Evolutionary conservation across 2,888 invertebrate genomes (phyloP).

Genomic region (Dione juno): DNA sequence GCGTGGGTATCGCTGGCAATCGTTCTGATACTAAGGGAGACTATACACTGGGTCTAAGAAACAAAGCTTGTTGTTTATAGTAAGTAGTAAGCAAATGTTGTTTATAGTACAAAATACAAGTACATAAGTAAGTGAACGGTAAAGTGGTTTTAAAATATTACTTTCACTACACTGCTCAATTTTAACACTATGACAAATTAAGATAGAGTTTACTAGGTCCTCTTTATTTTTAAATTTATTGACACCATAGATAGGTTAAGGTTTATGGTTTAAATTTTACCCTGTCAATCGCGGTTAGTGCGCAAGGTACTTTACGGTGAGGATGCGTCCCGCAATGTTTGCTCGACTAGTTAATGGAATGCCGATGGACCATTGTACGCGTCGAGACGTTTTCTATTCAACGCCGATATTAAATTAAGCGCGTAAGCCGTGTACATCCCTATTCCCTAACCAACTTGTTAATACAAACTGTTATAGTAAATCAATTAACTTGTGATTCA

Average conservation of each 20-base stretch:
- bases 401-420: conserved; percentile 71
- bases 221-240: no score
- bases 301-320: conserved; percentile 55
- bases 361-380: conserved; percentile 75
- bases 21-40: conserved; percentile 38
- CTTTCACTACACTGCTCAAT: background rate
- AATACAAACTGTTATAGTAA: conserved; percentile 54
- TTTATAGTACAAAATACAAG: no score
- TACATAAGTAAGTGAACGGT: no score
- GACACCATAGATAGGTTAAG: no score
- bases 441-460: conserved; percentile 57
- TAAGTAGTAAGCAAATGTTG: no score
- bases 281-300: conserved; percentile 21
- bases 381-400: conserved; percentile 74
- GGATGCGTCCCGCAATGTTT: conserved; percentile 73
- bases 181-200: background rate
- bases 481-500: conserved; percentile 45
- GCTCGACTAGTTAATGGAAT: conserved; percentile 79
- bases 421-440: conserved; percentile 56
- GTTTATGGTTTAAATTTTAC: background rate
- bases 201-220: background rate
- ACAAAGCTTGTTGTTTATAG: background rate
- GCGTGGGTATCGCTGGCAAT: conserved; percentile 44
- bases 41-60: conserved; percentile 27
- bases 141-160: no score